phyloP scores from a whole-genome alignment of 2,113 vertebrate genomes.

The Gadus chalcogrammus region DNA sequence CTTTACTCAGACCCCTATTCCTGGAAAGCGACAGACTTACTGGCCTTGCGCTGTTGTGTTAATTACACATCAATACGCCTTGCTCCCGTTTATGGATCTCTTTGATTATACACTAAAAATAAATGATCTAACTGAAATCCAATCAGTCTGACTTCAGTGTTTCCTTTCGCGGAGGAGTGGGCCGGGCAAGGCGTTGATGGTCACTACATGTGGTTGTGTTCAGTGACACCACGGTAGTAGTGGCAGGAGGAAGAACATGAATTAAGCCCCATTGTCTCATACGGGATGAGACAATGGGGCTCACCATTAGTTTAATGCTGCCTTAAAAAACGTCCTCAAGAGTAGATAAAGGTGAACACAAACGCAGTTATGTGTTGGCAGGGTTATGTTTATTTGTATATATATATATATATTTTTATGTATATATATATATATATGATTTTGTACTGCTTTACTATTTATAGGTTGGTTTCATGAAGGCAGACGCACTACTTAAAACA shows the following conservation, averaged over 20 bases:
- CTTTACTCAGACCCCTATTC: conserved; percentile 27
- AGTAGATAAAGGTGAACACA: conserved; percentile 25
- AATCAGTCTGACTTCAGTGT: conserved; percentile 40
- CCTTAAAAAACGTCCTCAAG: background rate
- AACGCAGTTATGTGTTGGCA: no score
- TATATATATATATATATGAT: no score
- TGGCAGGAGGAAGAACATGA: conserved; percentile 11
- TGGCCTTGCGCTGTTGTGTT: conserved; percentile 49
- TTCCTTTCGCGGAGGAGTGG: conserved; percentile 8
- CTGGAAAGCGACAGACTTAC: conserved; percentile 39
- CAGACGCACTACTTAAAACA: no score
- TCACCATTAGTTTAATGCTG: conserved; percentile 18
- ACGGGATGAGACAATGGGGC: conserved; percentile 6
- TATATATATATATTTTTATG: no score
- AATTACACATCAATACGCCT: conserved; percentile 64
- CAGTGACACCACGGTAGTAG: background rate
- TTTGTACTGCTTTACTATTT: no score
- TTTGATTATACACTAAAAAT: conserved; percentile 62
- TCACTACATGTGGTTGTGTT: conserved; percentile 7
- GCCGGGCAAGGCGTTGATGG: conserved; percentile 5
- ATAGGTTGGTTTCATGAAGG: no score
- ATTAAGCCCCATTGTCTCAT: conserved; percentile 18
- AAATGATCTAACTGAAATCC: conserved; percentile 46
- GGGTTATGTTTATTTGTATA: no score
- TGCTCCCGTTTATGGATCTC: conserved; percentile 56